phyloP scores from a whole-genome alignment of 2,113 vertebrate genomes.

The Illadopsis cleaveri region DNA sequence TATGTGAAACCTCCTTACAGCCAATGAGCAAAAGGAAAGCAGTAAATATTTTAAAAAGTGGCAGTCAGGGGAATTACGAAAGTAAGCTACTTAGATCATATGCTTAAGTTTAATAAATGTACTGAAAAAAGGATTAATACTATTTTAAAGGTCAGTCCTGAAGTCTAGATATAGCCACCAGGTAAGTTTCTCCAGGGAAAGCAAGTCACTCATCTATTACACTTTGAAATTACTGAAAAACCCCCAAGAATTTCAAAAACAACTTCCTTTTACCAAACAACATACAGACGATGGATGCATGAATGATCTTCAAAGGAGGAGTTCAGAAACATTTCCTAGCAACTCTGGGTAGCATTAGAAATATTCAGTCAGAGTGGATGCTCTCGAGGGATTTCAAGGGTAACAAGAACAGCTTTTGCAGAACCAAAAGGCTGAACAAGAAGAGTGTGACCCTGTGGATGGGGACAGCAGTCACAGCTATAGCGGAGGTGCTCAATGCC shows the following conservation, averaged over 20 bases:
- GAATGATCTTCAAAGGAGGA: background rate
- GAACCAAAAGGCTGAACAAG: background rate
- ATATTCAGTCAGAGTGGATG: background rate
- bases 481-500: accelerated
- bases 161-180: background rate
- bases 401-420: background rate
- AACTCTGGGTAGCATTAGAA: background rate
- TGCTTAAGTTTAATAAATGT: background rate
- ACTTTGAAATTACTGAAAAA: background rate
- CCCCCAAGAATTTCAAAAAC: background rate
- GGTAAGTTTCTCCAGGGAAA: background rate
- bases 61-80: background rate
- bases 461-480: background rate
- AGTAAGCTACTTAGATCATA: background rate
- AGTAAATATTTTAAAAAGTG: background rate
- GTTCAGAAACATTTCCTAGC: background rate
- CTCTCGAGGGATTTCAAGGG: background rate
- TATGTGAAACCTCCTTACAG: background rate
- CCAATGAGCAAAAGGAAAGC: background rate
- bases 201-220: background rate
- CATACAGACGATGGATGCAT: background rate
- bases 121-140: background rate
- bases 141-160: background rate
- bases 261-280: background rate
- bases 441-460: background rate